A percentile compares a stretch with the other conserved stretches of the same genome.
Conservation (phyloP, 2,113 vertebrate genomes). For the Caretta caretta region DNA sequence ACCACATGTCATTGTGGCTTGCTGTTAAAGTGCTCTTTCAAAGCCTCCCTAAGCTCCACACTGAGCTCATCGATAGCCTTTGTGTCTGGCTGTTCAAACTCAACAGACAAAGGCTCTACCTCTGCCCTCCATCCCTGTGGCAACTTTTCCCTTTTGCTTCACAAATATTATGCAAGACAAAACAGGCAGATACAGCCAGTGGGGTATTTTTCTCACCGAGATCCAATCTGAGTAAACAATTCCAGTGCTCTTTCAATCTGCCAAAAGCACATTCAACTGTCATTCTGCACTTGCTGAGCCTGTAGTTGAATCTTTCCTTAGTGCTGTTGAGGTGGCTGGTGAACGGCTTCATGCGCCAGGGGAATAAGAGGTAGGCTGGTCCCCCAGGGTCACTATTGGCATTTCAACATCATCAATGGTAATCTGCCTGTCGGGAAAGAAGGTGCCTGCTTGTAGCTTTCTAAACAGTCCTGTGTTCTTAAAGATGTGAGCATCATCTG, state of each 20-base stretch:
- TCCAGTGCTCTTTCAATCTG: neutral
- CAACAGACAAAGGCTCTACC: too few relatives aligned
- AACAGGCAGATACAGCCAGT: neutral
- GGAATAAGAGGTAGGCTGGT: neutral
- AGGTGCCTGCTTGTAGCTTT: neutral
- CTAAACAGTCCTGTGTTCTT: neutral
- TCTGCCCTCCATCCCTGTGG: too few relatives aligned
- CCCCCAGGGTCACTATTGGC: neutral
- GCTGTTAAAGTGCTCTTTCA: neutral
- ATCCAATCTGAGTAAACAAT: neutral
- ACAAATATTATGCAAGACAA: neutral
- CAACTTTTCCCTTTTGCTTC: neutral
- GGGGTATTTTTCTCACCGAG: neutral
- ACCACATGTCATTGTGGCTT: neutral
- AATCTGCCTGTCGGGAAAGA: neutral
- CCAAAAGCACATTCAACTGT: neutral
- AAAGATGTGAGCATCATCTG: neutral
- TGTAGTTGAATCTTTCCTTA: neutral
- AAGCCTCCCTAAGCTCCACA: neutral
- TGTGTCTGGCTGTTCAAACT: neutral
- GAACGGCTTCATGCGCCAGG: neutral
- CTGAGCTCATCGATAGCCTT: neutral
- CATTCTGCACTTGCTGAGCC: neutral
- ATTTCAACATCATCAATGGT: neutral
- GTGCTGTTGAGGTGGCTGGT: neutral